Conservation (phyloP, 64 coral and sea anemone genomes). For the Stichodactyla mertensii region DNA sequence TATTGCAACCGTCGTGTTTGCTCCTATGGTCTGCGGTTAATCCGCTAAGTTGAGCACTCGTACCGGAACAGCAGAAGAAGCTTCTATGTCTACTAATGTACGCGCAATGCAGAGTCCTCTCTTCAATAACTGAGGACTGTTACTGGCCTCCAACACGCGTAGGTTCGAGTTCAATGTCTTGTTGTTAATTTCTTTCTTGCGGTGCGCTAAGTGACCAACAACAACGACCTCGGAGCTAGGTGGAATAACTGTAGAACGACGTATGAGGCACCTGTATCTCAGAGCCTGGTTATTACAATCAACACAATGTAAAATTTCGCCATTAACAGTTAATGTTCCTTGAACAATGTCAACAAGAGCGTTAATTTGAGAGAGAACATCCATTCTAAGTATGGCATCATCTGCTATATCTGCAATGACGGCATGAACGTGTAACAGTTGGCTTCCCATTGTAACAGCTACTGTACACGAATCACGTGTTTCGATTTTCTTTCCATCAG, state of each 20-base stretch:
- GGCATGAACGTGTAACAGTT: too few species aligned
- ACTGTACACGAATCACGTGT: too few species aligned
- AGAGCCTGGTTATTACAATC: background rate
- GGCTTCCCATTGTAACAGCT: too few species aligned
- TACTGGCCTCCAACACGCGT: constrained; percentile 6
- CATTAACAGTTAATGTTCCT: constrained; percentile 19
- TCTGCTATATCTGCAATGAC: too few species aligned
- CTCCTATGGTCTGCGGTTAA: constrained; percentile 15
- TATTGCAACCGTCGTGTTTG: background rate
- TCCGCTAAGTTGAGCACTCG: constrained; percentile 10
- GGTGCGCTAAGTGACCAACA: background rate
- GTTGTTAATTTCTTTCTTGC: background rate
- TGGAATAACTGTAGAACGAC: background rate
- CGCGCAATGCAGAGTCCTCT: constrained; percentile 25
- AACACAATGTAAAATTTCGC: background rate
- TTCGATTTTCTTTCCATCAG: too few species aligned
- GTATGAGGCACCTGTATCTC: constrained; percentile 12
- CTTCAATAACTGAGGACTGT: background rate
- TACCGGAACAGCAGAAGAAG: background rate
- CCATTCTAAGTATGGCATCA: constrained; percentile 25
- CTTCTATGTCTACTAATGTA: constrained; percentile 11
- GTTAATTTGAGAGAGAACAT: constrained; percentile 10
- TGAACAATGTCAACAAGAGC: constrained; percentile 26
- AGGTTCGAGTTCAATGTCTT: background rate
- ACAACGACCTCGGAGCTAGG: constrained; percentile 18